These are phyloP conservation scores for Neotoxoptera formosana DNA, from an alignment of 1,140 invertebrate genomes.

Conservation along the genomic window DNA sequence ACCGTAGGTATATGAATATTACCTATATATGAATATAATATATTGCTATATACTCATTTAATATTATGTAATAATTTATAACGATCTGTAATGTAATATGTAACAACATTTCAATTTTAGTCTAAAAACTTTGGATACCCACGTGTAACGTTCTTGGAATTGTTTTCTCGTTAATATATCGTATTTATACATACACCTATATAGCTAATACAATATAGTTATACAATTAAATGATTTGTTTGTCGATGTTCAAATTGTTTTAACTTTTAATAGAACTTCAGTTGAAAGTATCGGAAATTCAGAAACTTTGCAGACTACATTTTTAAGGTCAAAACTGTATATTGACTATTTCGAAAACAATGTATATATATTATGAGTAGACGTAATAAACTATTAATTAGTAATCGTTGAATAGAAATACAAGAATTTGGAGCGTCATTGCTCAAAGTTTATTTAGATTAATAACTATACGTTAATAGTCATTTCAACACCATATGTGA, in stretches of 20 bases:
- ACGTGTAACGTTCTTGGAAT: not conserved
- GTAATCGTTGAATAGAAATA: not conserved
- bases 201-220: not conserved
- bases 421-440: not conserved
- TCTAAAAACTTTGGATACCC: not conserved
- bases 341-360: not conserved
- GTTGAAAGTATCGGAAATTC: not conserved
- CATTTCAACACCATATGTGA: not conserved
- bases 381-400: not conserved
- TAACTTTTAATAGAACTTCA: conserved; percentile 13
- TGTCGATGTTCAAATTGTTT: conserved; percentile 4
- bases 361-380: too few relatives aligned
- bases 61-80: not conserved
- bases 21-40: too few relatives aligned
- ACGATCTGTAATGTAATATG: not conserved
- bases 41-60: not conserved
- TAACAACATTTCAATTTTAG: not conserved
- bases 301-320: not conserved
- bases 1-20: not conserved
- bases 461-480: not conserved
- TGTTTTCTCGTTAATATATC: not conserved
- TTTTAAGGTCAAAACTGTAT: not conserved
- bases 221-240: not conserved
- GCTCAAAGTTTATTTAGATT: not conserved
- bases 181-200: not conserved